These are phyloP conservation scores for Tetrapedia diversipes DNA, from an alignment of 2,888 invertebrate species.

Conservation along the genomic window DNA sequence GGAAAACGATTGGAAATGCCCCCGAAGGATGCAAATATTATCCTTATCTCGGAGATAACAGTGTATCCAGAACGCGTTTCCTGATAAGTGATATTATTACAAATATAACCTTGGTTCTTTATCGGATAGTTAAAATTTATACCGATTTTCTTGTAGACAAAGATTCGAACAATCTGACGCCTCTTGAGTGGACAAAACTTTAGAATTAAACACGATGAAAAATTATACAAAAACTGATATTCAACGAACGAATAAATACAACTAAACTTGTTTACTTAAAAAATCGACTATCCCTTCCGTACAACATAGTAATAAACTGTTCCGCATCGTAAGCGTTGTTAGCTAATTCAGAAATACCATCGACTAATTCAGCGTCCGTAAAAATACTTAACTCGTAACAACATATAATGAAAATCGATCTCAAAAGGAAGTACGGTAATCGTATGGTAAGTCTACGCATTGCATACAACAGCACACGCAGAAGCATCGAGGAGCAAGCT, in stretches of 20 bases:
- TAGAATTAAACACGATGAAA: no score
- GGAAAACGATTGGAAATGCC: slow-evolving; percentile 17
- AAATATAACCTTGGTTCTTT: background rate
- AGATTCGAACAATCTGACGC: no score
- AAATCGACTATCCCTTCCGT: no score
- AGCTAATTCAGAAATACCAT: background rate
- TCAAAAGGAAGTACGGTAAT: slow-evolving; percentile 7
- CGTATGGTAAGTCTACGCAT: background rate
- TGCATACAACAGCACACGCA: background rate
- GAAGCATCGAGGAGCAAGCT: slow-evolving; percentile 34
- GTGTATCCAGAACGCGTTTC: background rate
- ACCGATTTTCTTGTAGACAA: no score
- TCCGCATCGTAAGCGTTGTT: background rate
- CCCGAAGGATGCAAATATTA: background rate
- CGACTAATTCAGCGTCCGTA: slow-evolving; percentile 1
- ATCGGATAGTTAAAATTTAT: no score
- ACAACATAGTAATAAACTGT: no score
- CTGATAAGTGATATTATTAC: background rate
- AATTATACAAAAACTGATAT: no score
- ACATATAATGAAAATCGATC: slow-evolving; percentile 11
- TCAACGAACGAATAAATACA: no score
- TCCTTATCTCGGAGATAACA: no score
- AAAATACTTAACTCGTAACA: background rate
- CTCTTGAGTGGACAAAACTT: no score
- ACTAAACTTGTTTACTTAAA: no score